These are phyloP conservation scores for Cyrtonyx montezumae DNA, from an alignment of 2,113 vertebrate species.

Conservation along the genomic window DNA sequence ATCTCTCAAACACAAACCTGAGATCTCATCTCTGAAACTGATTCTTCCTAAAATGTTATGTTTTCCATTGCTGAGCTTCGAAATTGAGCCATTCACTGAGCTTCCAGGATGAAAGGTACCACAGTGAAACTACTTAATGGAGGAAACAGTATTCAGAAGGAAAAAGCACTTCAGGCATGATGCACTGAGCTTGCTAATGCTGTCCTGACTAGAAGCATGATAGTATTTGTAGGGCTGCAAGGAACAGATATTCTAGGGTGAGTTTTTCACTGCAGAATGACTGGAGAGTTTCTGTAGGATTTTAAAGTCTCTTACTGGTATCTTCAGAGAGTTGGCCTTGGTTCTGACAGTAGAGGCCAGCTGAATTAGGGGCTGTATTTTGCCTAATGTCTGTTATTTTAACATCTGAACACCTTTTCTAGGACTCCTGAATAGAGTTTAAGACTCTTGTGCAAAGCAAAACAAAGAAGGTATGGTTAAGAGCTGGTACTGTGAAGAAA, in stretches of 20 bases:
- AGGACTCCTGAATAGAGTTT: background rate
- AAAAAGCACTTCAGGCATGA: background rate
- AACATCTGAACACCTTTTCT: background rate
- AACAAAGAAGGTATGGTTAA: background rate
- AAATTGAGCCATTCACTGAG: background rate
- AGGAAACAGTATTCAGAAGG: background rate
- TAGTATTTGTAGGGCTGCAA: background rate
- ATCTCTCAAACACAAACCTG: background rate
- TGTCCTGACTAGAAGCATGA: background rate
- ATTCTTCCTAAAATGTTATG: background rate
- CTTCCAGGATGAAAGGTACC: background rate
- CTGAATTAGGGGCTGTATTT: background rate
- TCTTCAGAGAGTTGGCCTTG: background rate
- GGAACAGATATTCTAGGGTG: background rate
- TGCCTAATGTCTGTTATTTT: background rate
- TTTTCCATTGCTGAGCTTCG: background rate
- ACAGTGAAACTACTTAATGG: background rate
- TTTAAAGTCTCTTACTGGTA: background rate
- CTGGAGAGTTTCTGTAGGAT: background rate
- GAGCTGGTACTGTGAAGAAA: background rate
- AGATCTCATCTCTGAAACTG: background rate
- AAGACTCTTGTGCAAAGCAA: background rate
- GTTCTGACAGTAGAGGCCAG: background rate
- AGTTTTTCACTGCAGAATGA: background rate
- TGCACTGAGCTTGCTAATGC: background rate